Base-by-base conservation (phyloP, 2,797 vertebrate genomes). In the Scolopax bukidnonensis region DNA sequence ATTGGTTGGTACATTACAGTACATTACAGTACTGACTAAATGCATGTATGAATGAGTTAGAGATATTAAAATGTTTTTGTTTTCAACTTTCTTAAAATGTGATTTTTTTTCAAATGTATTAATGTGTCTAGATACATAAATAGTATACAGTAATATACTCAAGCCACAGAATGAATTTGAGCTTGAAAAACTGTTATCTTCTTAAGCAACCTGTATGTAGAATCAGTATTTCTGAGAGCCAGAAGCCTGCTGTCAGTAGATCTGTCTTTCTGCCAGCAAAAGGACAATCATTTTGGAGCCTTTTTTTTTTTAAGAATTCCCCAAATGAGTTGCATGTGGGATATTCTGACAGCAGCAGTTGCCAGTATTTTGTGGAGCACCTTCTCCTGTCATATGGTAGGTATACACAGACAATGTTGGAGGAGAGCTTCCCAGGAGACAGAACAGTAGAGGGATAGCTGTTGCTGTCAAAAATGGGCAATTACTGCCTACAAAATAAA, bases 301-400 rank as follows among this genome's bases (percentile, higher is more conserved):
- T 4, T 6, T 12, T 71, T 9, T 16, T 10, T 25, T 8, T 40
- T 10, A 40, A 56, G 7, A 8, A 75, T 84, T 87, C 33, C 36
- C 23, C 32, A 25, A 20, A 41, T 1, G 5, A 47, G 6, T 63
- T 80, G 43, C 24, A 51, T 4, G 0, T 33, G 28, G n/a, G 24
- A 38, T 81, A 50, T 38, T 64, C 19, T 16, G 4, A 40, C 13
- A 56, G 18, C 73, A 94, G 60, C 45, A 57, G 61, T 43, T 91
- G 28, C 36, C 30, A 10, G 40, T 56, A 11, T 68, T 86, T 74
- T 68, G 7, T 2, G 4, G 48, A 53, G 11, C n/a, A 60, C 17
- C 24, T 79, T 88, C 33, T 88, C 16, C 30, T 84, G 57, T 54
- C 21, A 1, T 25, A 4, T 36, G 30, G 4, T 32, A 86, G 17